Percentiles rank a stretch among this genome's conserved stretches.
Evolutionary conservation across 2,797 vertebrate species (phyloP).

Genomic region (Propithecus deckenii): DNA sequence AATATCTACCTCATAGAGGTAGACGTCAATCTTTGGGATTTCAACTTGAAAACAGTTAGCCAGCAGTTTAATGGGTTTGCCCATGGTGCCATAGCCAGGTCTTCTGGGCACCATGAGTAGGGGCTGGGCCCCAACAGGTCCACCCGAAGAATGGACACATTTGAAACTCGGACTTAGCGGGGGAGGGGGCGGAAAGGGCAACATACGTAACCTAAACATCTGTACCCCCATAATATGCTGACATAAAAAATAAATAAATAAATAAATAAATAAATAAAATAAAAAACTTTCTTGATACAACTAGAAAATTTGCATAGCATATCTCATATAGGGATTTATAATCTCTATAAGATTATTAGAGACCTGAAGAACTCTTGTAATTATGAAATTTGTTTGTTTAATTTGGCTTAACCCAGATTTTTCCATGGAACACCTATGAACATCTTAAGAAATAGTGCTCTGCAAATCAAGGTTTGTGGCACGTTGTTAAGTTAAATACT

Average conservation of each 20-base stretch:
- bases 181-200: too few relatives aligned
- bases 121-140: slow-evolving; percentile 96
- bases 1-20: slow-evolving; percentile 99
- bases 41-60: slow-evolving; percentile 99
- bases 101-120: slow-evolving; percentile 95
- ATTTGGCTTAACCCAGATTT: neutral
- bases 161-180: slow-evolving; percentile 6
- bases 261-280: neutral
- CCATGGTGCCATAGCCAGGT: slow-evolving; percentile 98
- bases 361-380: neutral
- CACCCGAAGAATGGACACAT: too few relatives aligned
- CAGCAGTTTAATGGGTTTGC: slow-evolving; percentile 98
- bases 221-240: too few relatives aligned
- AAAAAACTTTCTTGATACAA: neutral
- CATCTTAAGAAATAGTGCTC: neutral
- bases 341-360: neutral
- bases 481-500: neutral
- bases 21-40: slow-evolving; percentile 99
- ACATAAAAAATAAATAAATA: too few relatives aligned
- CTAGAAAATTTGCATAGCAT: neutral
- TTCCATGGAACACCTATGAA: neutral
- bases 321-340: neutral
- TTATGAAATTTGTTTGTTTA: neutral
- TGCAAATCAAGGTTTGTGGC: neutral
- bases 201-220: too few relatives aligned